Percentiles rank a stretch among this genome's conserved stretches.
phyloP scores from a whole-genome alignment of 2,888 invertebrate species.

The Drosophila anceps region DNA sequence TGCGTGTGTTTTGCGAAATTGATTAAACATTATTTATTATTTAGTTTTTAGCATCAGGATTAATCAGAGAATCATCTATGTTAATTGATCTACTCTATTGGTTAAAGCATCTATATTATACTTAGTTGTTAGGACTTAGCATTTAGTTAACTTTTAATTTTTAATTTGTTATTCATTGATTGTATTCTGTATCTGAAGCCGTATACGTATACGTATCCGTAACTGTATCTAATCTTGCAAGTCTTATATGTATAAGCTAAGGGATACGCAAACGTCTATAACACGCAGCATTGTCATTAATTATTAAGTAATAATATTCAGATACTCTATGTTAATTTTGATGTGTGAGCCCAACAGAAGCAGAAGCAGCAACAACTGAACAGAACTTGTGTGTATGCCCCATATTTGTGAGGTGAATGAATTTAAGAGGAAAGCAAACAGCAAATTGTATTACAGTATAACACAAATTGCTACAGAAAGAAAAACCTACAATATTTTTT shows the following conservation, averaged over 20 bases:
- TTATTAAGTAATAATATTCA: conserved; percentile 55
- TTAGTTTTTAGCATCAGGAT: conserved; percentile 70
- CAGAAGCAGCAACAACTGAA: conserved; percentile 38
- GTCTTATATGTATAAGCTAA: conserved; percentile 65
- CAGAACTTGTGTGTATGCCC: conserved; percentile 39
- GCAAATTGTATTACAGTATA: conserved; percentile 31
- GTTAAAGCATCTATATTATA: conserved; percentile 15
- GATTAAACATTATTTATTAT: conserved; percentile 73
- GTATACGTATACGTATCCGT: conserved; percentile 30
- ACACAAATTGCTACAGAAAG: conserved; percentile 37
- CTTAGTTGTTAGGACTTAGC: conserved; percentile 46
- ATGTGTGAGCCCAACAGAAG: conserved; percentile 51
- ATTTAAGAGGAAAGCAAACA: conserved; percentile 4
- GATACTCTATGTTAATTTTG: conserved; percentile 63
- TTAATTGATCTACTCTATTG: conserved; percentile 25
- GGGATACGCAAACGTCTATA: conserved; percentile 57
- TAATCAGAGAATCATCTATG: conserved; percentile 20
- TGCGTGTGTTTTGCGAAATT: conserved; percentile 48
- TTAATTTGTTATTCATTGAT: conserved; percentile 70
- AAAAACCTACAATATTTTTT: conserved; percentile 63
- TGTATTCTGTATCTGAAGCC: conserved; percentile 41
- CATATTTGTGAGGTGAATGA: conserved; percentile 13
- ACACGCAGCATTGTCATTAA: conserved; percentile 78
- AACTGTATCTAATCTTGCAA: conserved; percentile 53
- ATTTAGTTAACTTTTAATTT: conserved; percentile 63